phyloP scores from a whole-genome alignment of 2,113 vertebrate species.

The Hydrochoerus hydrochaeris region DNA sequence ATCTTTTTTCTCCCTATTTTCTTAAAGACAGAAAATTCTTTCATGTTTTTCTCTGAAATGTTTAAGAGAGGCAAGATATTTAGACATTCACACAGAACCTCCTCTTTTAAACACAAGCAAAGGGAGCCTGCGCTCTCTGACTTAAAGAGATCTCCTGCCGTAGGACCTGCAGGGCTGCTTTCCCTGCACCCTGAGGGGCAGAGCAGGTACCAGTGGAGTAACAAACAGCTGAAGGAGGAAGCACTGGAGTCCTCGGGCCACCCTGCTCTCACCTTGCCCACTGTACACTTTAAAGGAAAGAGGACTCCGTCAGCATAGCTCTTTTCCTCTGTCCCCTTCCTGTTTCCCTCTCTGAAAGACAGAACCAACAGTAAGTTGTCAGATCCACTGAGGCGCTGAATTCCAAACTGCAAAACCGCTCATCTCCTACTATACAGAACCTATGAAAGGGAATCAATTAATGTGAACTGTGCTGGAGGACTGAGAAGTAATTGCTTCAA shows the following conservation, averaged over 20 bases:
- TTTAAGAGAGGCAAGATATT: neutral
- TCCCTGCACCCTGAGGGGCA: neutral
- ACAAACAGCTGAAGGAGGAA: neutral
- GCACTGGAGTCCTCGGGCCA: neutral
- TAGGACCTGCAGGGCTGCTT: neutral
- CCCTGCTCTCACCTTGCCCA: neutral
- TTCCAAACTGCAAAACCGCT: slow-evolving; percentile 52
- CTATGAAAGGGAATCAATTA: neutral
- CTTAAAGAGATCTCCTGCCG: neutral
- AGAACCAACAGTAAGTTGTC: neutral
- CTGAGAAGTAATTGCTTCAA: neutral
- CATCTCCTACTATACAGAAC: slow-evolving; percentile 54
- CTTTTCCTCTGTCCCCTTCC: neutral
- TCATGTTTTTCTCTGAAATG: neutral
- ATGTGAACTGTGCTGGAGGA: neutral
- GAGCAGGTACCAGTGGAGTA: neutral
- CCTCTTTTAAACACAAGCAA: neutral
- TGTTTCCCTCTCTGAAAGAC: slow-evolving; percentile 27
- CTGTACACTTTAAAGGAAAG: neutral
- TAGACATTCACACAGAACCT: neutral
- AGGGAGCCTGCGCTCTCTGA: neutral
- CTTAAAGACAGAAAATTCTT: neutral
- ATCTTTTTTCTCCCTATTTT: neutral
- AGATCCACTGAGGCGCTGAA: neutral
- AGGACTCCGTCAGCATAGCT: neutral